Conservation (phyloP, 2,888 invertebrate species). For the Maniola hyperantus region DNA sequence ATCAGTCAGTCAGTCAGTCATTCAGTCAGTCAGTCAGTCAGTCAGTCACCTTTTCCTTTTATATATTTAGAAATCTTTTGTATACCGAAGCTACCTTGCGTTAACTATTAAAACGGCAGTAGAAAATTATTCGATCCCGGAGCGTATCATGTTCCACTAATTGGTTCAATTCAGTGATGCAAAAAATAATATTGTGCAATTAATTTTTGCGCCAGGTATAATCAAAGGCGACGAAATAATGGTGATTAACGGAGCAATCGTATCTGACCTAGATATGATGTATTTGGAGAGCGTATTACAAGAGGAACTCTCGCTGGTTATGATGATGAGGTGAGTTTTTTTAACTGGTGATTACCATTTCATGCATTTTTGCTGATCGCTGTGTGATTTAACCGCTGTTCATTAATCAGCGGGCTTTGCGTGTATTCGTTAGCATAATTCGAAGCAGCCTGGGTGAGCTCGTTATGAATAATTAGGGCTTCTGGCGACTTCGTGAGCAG, state of each 20-base stretch:
- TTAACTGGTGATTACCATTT: constrained; percentile 44
- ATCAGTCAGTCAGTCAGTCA: too few species aligned
- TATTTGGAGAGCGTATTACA: constrained; percentile 98
- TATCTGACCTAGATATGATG: constrained; percentile 99
- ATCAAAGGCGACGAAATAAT: constrained; percentile 99
- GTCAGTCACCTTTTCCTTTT: too few species aligned
- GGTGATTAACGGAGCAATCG: constrained; percentile 99
- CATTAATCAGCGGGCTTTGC: constrained; percentile 58
- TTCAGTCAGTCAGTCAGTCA: too few species aligned
- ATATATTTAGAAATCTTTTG: neutral
- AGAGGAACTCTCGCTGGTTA: constrained; percentile 95
- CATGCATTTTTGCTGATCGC: constrained; percentile 52
- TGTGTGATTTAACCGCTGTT: constrained; percentile 53
- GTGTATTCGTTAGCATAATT: constrained; percentile 64
- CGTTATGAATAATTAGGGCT: constrained; percentile 39
- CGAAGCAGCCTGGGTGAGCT: constrained; percentile 44
- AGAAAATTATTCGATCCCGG: constrained; percentile 8
- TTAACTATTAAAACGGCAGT: neutral
- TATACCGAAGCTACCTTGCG: neutral
- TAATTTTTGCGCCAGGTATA: constrained; percentile 86
- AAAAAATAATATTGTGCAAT: constrained; percentile 37
- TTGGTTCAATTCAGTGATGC: constrained; percentile 27
- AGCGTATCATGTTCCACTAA: constrained; percentile 16
- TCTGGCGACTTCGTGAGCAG: constrained; percentile 23
- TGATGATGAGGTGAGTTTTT: constrained; percentile 93